Evolutionary conservation across 1,140 invertebrate species (phyloP), one percentile per base, ranked within the genome.

Genomic region (Bombus confusus): DNA sequence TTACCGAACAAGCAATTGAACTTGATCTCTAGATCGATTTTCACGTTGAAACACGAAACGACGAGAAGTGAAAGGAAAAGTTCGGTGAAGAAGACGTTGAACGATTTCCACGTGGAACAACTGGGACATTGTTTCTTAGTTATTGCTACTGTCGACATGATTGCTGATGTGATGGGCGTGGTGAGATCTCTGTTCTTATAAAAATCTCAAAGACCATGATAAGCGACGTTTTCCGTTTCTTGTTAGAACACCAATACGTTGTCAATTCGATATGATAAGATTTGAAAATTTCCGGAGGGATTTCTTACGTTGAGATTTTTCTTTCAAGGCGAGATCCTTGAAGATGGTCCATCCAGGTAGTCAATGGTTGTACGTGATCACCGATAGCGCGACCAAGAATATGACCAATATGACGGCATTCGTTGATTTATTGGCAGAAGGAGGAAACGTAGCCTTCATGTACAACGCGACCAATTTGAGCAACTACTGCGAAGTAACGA

Each of bases 401-500:
- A 95, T 28, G 95, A 93, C 96, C 77, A 95, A 94, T 75, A 91
- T 97, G 52, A 94, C 95, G 0, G 93, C 93, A 31, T 94, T 97
- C 64, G 94, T 96, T 41, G 95, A 96, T 68, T 94, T 96, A 6
- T 92, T 98, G 39, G 95, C 95, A 6, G 98, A 98, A 93, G 98
- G 98, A 4, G 97, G 98, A 90, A 98, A 98, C 93, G 93, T 98
- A n/a, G 97, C 97, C 28, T 97, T 98, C 90, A 95, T 98, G 47
- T 97, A 97, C 86, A 98, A 98, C 92, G 93, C 95, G 12, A 97
- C 97, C 0, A 93, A 94, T 18, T 88, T 92, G 78, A 91, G 94
- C 39, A 77, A 90, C 9, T 91, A 94, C 69, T 97, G 96, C 91
- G 91, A 95, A 92, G 97, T 97, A 95, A 95, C 25, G 39, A 83